Evolutionary conservation across 2,888 invertebrate species (phyloP), one percentile per base, ranked within the genome.

Genomic region (Cryptus viduatorius): DNA sequence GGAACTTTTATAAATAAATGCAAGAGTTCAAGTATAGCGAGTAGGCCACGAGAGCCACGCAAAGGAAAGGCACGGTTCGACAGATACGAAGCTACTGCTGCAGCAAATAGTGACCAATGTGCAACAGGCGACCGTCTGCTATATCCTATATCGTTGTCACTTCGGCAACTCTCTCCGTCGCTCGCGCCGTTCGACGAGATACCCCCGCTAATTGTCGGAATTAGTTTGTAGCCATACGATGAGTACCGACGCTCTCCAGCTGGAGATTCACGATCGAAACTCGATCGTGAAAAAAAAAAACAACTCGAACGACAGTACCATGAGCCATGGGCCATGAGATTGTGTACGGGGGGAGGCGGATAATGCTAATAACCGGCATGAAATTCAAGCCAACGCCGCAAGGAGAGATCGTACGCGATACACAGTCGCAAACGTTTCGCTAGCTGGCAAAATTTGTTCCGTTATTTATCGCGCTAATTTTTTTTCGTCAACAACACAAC

Each of bases 41-140:
- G 16, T 4, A 19, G 24, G 2, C 5, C 16, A n/a, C 53, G 44
- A 7, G 77, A 24, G 68, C 24, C 46, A 61, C 59, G 14, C 31
- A 12, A 61, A 59, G 31, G 67, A 56, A 77, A 67, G 48, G 68
- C 42, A 31, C 46, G 68, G 61, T 48, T 82, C 71, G 72, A 44
- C 65, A 42, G 46, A 19, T 46, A 65, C 80, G 72, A 77, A 69
- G 75, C 71, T 65, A 67, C 76, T 67, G 61, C 76, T 12, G 64
- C 64, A 61, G 65, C 59, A 53, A 68, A 56, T 64, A 77, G 65
- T 79, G 83, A 80, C 80, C 79, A 80, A 80, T 83, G 76, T 80
- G 76, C 75, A 83, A 83, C 75, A 75, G 64, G 69, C 79, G 65
- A 69, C 12, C 71, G 65, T 50, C 48, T 68, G 69, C 61, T 76